These are phyloP conservation scores for Bembecia ichneumoniformis DNA, from an alignment of 2,888 invertebrate genomes.

Conservation along the genomic window DNA sequence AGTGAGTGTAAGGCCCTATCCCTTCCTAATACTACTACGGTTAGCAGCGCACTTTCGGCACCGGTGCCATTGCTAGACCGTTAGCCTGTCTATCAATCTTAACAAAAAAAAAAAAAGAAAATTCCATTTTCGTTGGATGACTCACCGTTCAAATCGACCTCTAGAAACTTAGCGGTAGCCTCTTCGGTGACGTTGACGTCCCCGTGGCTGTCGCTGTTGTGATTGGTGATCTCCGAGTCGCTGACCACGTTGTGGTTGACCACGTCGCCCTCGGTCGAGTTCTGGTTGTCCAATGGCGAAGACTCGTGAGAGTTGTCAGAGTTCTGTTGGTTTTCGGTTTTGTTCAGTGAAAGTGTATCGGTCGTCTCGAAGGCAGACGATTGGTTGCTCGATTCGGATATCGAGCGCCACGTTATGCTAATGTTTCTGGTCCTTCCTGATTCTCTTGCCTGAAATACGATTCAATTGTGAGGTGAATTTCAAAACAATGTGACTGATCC, in stretches of 20 bases:
- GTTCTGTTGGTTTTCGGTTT: slow-evolving; percentile 3
- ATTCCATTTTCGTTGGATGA: background rate
- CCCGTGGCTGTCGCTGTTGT: slow-evolving; percentile 25
- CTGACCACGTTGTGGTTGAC: slow-evolving; percentile 17
- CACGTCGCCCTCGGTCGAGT: slow-evolving; percentile 19
- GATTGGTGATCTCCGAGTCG: slow-evolving; percentile 20
- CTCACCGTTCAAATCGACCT: slow-evolving; percentile 61
- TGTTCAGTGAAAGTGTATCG: slow-evolving; percentile 20
- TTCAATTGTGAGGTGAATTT: too few species aligned
- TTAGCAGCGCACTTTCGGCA: too few species aligned
- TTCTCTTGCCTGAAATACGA: slow-evolving; percentile 36
- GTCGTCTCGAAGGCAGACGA: slow-evolving; percentile 49
- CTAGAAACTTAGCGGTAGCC: slow-evolving; percentile 46
- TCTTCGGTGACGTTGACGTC: slow-evolving; percentile 35
- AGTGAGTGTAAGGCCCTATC: too few species aligned
- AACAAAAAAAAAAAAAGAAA: too few species aligned
- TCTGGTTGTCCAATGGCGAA: slow-evolving; percentile 27
- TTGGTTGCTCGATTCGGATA: slow-evolving; percentile 64
- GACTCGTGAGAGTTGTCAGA: slow-evolving; percentile 22
- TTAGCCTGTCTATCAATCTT: too few species aligned
- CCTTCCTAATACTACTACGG: too few species aligned
- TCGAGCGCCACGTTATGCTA: slow-evolving; percentile 65
- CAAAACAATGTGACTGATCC: too few species aligned
- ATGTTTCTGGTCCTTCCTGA: slow-evolving; percentile 47
- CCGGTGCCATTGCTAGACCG: too few species aligned